Conservation (phyloP, 1,140 invertebrate genomes). For the Liolophura sinensis region DNA sequence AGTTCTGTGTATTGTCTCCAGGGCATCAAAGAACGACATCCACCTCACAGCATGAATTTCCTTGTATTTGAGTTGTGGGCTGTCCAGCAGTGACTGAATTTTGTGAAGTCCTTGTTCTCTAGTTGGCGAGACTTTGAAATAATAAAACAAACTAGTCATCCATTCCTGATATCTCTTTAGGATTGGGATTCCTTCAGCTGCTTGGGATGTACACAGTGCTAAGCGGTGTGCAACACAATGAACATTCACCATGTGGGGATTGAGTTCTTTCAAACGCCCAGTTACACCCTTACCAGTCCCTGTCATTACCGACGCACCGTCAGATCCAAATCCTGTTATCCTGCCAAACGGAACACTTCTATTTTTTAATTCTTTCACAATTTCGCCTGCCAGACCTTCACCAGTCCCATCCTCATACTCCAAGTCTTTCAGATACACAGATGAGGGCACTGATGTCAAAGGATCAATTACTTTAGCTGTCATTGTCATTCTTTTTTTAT, state of each 20-base stretch:
- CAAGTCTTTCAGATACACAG: constrained; percentile 9
- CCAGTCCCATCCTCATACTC: constrained; percentile 10
- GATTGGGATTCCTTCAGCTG: constrained; percentile 4
- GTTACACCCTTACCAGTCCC: constrained; percentile 22
- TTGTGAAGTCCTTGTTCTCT: neutral
- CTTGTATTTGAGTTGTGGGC: constrained; percentile 9
- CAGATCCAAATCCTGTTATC: constrained; percentile 18
- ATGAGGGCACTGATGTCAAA: constrained; percentile 14
- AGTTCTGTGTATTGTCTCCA: constrained; percentile 13
- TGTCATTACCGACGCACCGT: constrained; percentile 27
- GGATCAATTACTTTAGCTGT: constrained; percentile 5
- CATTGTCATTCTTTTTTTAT: constrained; percentile 7
- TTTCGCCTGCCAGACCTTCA: neutral
- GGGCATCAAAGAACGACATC: constrained; percentile 21
- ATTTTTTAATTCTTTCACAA: neutral
- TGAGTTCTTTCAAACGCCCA: constrained; percentile 11
- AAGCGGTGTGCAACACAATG: constrained; percentile 24
- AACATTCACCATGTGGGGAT: constrained; percentile 13
- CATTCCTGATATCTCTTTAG: constrained; percentile 12
- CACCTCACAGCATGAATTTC: constrained; percentile 27
- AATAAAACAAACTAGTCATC: constrained; percentile 14
- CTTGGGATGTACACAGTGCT: constrained; percentile 13
- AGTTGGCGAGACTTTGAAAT: constrained; percentile 12
- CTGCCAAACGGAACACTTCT: constrained; percentile 13
- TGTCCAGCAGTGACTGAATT: constrained; percentile 16